A percentile compares a stretch with the other conserved stretches of the same genome.
Evolutionary conservation across 2,797 vertebrate genomes (phyloP).

Genomic region (Capromys pilorides): DNA sequence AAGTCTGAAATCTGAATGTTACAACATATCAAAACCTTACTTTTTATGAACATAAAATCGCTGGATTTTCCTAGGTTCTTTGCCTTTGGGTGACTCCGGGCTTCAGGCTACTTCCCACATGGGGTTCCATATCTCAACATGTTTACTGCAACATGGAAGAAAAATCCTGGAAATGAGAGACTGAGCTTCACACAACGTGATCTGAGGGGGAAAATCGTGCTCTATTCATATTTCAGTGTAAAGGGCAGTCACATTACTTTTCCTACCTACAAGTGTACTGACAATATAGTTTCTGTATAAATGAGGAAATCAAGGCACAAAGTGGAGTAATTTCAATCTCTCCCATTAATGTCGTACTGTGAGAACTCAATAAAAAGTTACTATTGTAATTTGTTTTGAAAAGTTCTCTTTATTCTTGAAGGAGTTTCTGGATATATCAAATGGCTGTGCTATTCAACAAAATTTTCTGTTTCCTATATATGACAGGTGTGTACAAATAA

Average conservation of each 20-base stretch:
- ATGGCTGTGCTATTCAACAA: background rate
- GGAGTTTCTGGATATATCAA: conserved; percentile 1
- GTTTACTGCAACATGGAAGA: background rate
- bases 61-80: background rate
- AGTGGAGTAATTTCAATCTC: background rate
- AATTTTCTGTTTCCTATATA: background rate
- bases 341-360: background rate
- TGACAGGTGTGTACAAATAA: conserved; percentile 33
- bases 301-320: background rate
- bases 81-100: background rate
- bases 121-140: background rate
- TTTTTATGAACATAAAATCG: background rate
- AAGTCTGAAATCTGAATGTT: conserved; percentile 15
- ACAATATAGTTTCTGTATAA: background rate
- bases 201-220: background rate
- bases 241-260: background rate
- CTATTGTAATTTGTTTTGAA: background rate
- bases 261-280: background rate
- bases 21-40: background rate
- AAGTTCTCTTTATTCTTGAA: background rate
- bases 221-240: background rate
- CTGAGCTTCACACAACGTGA: background rate
- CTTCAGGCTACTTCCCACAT: background rate
- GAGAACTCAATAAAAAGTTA: background rate
- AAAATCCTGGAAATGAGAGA: background rate